phyloP scores from a whole-genome alignment of 2,888 invertebrate species.

The Melikaiella ostensackeni region DNA sequence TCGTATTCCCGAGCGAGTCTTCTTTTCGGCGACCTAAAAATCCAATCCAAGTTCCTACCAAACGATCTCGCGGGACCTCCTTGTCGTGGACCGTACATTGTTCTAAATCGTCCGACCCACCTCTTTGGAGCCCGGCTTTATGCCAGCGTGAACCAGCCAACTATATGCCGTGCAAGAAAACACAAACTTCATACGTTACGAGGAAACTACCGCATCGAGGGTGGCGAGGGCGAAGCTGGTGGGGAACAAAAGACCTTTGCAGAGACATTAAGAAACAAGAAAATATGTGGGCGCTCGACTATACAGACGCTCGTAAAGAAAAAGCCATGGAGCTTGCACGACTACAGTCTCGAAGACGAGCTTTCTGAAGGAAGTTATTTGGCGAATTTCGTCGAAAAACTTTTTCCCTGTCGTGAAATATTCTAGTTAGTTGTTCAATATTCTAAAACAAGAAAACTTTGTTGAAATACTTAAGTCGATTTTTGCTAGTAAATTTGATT shows the following conservation, averaged over 20 bases:
- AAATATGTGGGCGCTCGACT: slow-evolving; percentile 60
- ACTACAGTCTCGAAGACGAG: slow-evolving; percentile 12
- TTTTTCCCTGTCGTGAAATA: slow-evolving; percentile 18
- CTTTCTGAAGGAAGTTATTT: slow-evolving; percentile 34
- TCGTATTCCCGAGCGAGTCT: slow-evolving; percentile 46
- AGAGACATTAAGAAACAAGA: slow-evolving; percentile 63
- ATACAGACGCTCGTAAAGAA: slow-evolving; percentile 43
- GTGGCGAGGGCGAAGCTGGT: slow-evolving; percentile 44
- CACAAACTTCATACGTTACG: slow-evolving; percentile 62
- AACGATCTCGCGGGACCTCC: slow-evolving; percentile 53
- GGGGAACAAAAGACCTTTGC: slow-evolving; percentile 64
- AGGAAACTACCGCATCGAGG: slow-evolving; percentile 59
- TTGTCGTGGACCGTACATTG: slow-evolving; percentile 46
- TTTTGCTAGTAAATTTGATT: neutral
- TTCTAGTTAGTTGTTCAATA: neutral
- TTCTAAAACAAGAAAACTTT: slow-evolving; percentile 21
- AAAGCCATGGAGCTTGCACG: slow-evolving; percentile 38
- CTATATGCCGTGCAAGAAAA: slow-evolving; percentile 57
- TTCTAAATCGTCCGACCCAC: slow-evolving; percentile 52
- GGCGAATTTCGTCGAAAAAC: slow-evolving; percentile 27
- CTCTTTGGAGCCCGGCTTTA: slow-evolving; percentile 52
- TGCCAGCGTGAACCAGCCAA: slow-evolving; percentile 60
- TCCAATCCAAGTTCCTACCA: slow-evolving; percentile 59
- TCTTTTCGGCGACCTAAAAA: slow-evolving; percentile 55
- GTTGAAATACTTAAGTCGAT: neutral